phyloP scores from a whole-genome alignment of 2,888 invertebrate genomes.

The Nephrotoma appendiculata region DNA sequence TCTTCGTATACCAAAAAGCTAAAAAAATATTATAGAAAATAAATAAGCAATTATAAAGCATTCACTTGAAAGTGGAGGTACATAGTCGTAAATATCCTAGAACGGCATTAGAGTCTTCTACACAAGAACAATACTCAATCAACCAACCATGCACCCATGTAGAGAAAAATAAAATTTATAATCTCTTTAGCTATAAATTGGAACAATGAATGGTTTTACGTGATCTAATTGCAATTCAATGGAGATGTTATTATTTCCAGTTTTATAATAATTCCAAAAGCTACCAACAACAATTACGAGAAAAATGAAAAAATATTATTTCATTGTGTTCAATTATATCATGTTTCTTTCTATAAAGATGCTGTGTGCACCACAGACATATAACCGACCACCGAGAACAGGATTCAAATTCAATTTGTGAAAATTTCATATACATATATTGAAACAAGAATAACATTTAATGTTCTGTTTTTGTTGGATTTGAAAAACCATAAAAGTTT shows the following conservation, averaged over 20 bases:
- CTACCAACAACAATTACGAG: neutral
- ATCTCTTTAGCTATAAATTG: neutral
- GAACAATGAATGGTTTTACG: neutral
- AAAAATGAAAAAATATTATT: neutral
- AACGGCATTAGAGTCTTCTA: neutral
- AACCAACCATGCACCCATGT: neutral
- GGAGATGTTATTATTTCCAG: neutral
- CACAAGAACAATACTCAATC: neutral
- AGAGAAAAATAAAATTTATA: no score
- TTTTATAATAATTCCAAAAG: neutral
- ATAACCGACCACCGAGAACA: neutral
- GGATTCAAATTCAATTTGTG: neutral
- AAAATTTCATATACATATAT: neutral
- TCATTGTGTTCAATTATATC: neutral
- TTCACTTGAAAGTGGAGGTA: no score
- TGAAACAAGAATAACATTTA: neutral
- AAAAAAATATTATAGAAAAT: no score
- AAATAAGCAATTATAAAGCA: no score
- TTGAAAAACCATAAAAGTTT: neutral
- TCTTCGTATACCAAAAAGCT: no score
- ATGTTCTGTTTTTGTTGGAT: neutral
- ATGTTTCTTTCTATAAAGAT: neutral
- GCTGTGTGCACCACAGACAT: neutral
- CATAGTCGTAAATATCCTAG: no score
- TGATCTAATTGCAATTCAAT: neutral